Evolutionary conservation across 35 echinoderm and acorn worm species (phyloP).

Genomic region (Diadema setosum): DNA sequence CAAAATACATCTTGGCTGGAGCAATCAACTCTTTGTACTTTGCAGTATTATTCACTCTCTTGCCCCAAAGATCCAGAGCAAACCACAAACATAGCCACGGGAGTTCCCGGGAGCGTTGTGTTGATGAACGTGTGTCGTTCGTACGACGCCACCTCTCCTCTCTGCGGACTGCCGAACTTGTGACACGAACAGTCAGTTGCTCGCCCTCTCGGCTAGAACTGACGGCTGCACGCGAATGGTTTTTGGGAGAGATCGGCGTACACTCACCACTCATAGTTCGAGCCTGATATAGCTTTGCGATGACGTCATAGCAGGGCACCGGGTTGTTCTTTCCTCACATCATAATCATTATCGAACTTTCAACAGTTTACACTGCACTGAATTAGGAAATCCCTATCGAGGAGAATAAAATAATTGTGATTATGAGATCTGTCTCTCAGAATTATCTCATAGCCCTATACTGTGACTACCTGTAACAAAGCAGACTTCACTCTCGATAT

Average conservation of each 20-base stretch:
- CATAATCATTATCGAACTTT: neutral
- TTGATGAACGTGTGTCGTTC: neutral
- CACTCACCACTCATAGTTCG: too few relatives aligned
- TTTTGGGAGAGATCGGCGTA: neutral
- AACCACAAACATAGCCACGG: neutral
- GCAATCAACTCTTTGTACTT: neutral
- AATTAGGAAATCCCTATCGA: neutral
- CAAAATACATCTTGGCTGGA: neutral
- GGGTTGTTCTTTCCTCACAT: neutral
- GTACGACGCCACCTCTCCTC: neutral
- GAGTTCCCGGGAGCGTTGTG: neutral
- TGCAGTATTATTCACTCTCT: neutral
- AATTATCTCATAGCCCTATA: too few relatives aligned
- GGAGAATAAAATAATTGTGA: neutral
- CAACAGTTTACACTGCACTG: neutral
- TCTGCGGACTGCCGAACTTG: neutral
- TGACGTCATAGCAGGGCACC: neutral
- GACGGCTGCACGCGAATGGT: neutral
- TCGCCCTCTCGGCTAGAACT: neutral
- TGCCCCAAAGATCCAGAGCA: neutral
- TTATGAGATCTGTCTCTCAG: too few relatives aligned
- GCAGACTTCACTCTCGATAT: too few relatives aligned
- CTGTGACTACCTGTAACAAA: too few relatives aligned
- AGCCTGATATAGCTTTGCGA: too few relatives aligned
- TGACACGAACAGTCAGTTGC: neutral